Conservation (phyloP, 2,888 invertebrate species). For the Spilarctia lutea region DNA sequence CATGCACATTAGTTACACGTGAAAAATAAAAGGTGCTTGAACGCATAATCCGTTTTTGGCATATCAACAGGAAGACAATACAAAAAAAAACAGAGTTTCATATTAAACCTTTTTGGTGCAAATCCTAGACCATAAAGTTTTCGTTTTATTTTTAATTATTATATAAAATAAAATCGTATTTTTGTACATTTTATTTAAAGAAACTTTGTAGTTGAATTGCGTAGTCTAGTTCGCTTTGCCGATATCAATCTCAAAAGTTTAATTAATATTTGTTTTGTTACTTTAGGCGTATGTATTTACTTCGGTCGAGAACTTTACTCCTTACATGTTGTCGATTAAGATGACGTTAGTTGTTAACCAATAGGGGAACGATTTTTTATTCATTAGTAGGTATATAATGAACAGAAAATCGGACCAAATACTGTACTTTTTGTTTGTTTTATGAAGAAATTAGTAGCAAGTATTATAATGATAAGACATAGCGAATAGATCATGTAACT, state of each 20-base stretch:
- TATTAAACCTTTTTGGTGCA: conserved; percentile 16
- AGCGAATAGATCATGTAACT: conserved; percentile 41
- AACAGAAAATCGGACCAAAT: conserved; percentile 20
- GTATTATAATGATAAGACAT: conserved; percentile 72
- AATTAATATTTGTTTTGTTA: conserved; percentile 33
- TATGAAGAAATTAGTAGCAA: conserved; percentile 65
- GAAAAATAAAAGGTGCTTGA: conserved; percentile 42
- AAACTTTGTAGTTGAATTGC: conserved; percentile 25
- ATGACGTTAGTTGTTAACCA: conserved; percentile 57
- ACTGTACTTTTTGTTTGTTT: conserved; percentile 66
- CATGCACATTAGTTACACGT: conserved; percentile 37
- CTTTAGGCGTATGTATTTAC: conserved; percentile 44
- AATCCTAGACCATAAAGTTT: conserved; percentile 10
- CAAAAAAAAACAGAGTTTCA: conserved; percentile 2
- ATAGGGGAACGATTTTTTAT: conserved; percentile 38
- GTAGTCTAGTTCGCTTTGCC: conserved; percentile 40
- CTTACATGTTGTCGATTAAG: conserved; percentile 34
- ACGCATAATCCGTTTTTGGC: conserved; percentile 4
- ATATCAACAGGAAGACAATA: conserved; percentile 11
- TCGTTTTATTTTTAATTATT: conserved; percentile 17
- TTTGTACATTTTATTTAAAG: conserved; percentile 51
- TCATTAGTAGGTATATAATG: neutral
- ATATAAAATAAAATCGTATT: conserved; percentile 37
- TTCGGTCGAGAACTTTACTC: conserved; percentile 56
- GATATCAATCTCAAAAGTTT: conserved; percentile 46